Conservation (phyloP, 1,140 invertebrate genomes). For the Drosophila aff. region DNA sequence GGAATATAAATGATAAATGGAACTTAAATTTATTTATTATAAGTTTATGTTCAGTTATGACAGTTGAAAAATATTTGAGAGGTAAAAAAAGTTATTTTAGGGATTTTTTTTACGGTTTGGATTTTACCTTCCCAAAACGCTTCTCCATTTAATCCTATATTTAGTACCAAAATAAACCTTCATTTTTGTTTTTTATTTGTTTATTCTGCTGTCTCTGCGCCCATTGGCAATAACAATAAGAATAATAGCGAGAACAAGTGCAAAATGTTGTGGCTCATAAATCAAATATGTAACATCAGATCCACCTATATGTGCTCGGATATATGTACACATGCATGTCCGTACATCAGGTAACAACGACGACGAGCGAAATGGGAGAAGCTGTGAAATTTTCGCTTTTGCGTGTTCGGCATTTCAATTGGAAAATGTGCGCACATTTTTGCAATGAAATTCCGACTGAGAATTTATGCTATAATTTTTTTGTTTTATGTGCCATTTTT, state of each 20-base stretch:
- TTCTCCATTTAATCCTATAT: too few relatives aligned
- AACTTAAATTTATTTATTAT: not conserved
- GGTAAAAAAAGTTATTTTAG: not conserved
- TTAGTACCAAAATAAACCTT: not conserved
- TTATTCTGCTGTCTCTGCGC: constrained; percentile 21
- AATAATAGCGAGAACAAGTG: constrained; percentile 37
- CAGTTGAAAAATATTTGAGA: not conserved
- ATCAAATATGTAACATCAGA: constrained; percentile 60
- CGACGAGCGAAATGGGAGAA: constrained; percentile 24
- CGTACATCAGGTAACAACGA: constrained; percentile 36
- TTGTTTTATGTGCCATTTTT: constrained; percentile 75
- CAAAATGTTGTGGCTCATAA: constrained; percentile 62
- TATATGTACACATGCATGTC: constrained; percentile 1
- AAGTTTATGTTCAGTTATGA: not conserved
- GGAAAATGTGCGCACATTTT: constrained; percentile 77
- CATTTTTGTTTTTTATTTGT: not conserved
- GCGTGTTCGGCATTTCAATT: constrained; percentile 76
- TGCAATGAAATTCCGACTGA: constrained; percentile 38
- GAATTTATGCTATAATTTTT: constrained; percentile 74
- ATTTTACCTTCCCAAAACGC: not conserved
- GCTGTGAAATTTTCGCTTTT: constrained; percentile 49
- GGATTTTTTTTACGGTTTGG: too few relatives aligned
- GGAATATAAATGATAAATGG: constrained; percentile 4
- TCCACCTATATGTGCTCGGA: constrained; percentile 37
- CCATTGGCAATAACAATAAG: constrained; percentile 64